Evolutionary conservation across 2,113 vertebrate species (phyloP), one percentile per base, ranked within the genome.

Genomic region (Elaphurus davidianus): DNA sequence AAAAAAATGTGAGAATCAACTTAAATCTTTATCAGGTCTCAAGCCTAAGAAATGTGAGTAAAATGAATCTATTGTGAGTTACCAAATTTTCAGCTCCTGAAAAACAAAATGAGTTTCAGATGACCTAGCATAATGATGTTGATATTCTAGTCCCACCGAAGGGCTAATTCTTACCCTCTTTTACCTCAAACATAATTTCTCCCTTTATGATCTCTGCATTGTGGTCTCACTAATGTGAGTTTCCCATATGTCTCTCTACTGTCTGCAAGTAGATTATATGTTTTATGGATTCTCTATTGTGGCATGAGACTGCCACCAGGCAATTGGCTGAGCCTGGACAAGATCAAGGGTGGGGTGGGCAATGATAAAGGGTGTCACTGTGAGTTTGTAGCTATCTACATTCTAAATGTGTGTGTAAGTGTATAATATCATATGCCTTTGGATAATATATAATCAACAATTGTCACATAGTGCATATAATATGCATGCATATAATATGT

Each of bases 191-290:
- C 4, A 5, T 83, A 87, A 81, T 95, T 94, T 82, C 60, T 83
- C 74, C 57, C 64, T 92, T 89, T 87, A 81, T 52, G 40, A 87
- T 81, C 47, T 91, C 19, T 47, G 93, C 55, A 43, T 43, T 96
- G 52, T 96, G 87, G 83, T 85, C 94, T 90, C 64, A 33, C 78
- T 93, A 92, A 62, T 95, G 55, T 27, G 83, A 57, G 88, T 87
- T 96, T 97, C 47, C 79, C 52, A 67, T 90, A n/a, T 74, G 71
- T 54, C 57, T 96, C 71, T 89, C 71, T 64, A 64, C 62, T 90
- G 50, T 89, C 76, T 87, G 67, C 36, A 96, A 71, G 67, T 45
- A 86, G 92, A 97, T 93, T 90, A 90, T 93, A 94, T 89, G 82
- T 60, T 98, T 82, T 88, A 71, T 45, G 11, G 55, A 16, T 62